Conservation (phyloP, 2,797 vertebrate species). For the Betta splendens region DNA sequence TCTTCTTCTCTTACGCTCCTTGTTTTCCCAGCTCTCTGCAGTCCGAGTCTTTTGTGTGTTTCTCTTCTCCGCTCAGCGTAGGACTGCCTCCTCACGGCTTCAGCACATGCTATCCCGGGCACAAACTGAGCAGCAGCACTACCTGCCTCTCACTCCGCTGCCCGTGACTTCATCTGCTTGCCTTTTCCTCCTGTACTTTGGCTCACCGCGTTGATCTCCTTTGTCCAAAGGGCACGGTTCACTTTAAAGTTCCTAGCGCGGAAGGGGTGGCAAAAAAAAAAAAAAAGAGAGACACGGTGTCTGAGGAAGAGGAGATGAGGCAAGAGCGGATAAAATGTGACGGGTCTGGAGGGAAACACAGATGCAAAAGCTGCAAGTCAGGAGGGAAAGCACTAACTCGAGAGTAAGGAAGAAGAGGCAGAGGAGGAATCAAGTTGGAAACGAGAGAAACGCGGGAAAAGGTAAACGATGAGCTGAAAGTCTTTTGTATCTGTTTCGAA, state of each 20-base stretch:
- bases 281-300: slow-evolving; percentile 53
- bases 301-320: slow-evolving; percentile 58
- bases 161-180: slow-evolving; percentile 45
- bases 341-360: slow-evolving; percentile 65
- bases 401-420: slow-evolving; percentile 62
- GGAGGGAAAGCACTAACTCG: slow-evolving; percentile 54
- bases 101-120: slow-evolving; percentile 52
- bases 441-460: slow-evolving; percentile 66
- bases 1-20: slow-evolving; percentile 61
- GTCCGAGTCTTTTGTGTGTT: slow-evolving; percentile 69
- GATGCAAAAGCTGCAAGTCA: slow-evolving; percentile 66
- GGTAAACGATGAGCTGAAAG: slow-evolving; percentile 62
- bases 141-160: slow-evolving; percentile 53
- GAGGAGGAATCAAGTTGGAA: slow-evolving; percentile 69
- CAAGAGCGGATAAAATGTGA: slow-evolving; percentile 62
- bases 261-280: slow-evolving; percentile 37
- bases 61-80: slow-evolving; percentile 47
- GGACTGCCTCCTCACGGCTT: slow-evolving; percentile 66
- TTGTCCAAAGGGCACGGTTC: slow-evolving; percentile 66
- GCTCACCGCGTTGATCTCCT: slow-evolving; percentile 55
- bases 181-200: slow-evolving; percentile 51
- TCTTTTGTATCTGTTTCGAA: slow-evolving; percentile 20
- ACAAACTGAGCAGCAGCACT: slow-evolving; percentile 43
- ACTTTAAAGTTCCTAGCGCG: slow-evolving; percentile 53
- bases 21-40: slow-evolving; percentile 64